These are phyloP conservation scores for Platycnemis pennipes DNA, from an alignment of 2,888 invertebrate species.

Conservation along the genomic window DNA sequence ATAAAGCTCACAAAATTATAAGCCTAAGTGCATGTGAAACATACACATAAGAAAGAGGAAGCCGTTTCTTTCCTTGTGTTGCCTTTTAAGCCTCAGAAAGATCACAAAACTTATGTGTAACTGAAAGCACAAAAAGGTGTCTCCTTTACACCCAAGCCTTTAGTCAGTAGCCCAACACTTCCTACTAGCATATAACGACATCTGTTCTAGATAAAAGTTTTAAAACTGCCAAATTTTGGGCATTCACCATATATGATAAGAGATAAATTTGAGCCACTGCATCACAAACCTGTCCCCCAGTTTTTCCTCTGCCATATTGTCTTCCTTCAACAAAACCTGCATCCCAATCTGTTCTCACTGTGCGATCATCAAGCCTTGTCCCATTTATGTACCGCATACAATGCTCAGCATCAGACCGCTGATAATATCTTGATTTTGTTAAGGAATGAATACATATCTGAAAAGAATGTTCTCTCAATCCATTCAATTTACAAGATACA, in stretches of 20 bases:
- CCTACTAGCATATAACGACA: too few relatives aligned
- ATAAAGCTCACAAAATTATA: too few relatives aligned
- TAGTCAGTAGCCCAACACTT: not conserved
- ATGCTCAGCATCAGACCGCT: slow-evolving; percentile 87
- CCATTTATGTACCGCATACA: slow-evolving; percentile 97
- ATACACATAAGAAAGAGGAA: too few relatives aligned
- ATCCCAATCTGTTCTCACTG: slow-evolving; percentile 99
- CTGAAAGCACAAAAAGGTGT: too few relatives aligned
- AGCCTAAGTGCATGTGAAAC: too few relatives aligned
- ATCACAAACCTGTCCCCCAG: slow-evolving; percentile 94
- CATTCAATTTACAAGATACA: too few relatives aligned
- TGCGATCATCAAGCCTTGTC: slow-evolving; percentile 96
- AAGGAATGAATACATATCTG: not conserved
- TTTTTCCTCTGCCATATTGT: slow-evolving; percentile 98
- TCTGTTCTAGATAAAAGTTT: too few relatives aligned
- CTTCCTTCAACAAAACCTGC: slow-evolving; percentile 99
- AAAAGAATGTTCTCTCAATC: too few relatives aligned
- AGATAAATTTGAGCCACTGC: not conserved
- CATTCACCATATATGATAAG: not conserved
- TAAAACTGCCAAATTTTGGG: too few relatives aligned
- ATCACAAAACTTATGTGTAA: too few relatives aligned
- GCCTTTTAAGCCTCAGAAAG: too few relatives aligned
- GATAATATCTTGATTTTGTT: slow-evolving; percentile 79
- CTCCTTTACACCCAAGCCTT: not conserved
- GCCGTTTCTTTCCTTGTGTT: too few relatives aligned